Base-by-base conservation (phyloP, 2,888 invertebrate species). In the Deilephila elpenor region DNA sequence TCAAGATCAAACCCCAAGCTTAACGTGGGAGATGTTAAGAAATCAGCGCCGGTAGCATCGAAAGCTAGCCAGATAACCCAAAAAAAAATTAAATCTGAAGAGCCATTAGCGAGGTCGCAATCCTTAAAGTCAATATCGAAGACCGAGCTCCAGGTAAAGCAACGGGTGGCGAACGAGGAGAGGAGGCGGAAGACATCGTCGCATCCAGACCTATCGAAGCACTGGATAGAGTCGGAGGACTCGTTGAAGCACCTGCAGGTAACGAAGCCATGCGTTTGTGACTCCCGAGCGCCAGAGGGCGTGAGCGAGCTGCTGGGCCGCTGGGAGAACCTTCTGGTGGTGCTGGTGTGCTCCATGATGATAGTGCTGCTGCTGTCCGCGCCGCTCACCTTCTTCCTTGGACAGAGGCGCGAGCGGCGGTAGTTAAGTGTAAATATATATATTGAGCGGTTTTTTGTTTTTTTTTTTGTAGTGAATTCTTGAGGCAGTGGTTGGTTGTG, bases 381-480 rank as follows among this genome's bases (percentile, higher is more conserved):
- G 37, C 87, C 90, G 0, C 3, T 87, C 3, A 78, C 80, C 1
- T 78, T 79, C 59, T 78, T 82, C 7, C 77, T 85, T 53, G 78
- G 80, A 32, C 78, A 80, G 37, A 79, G 78, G 59, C 76, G 78
- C 20, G 73, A 62, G 73, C 75, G 74, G 62, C 74, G 64, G 20
- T 79, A 80, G 78, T 75, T 86, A 85, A 87, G 83, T 80, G 77
- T 83, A 85, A 86, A 83, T 82, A 79, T 76, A 78, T 73, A 73
- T 77, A 78, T 76, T 78, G 73, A 76, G 76, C 75, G 71, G 75
- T 67, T 79, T 80, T 79, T 76, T 74, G 62, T 76, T 74, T 71
- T 72, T 75, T 77, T 72, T 73, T 75, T 64, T 72, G 29, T 59
- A 61, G 20, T 11, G 1, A 20, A 61, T 71, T 29, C 59, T 11